phyloP scores from a whole-genome alignment of 2,113 vertebrate genomes.

The Anolis carolinensis region DNA sequence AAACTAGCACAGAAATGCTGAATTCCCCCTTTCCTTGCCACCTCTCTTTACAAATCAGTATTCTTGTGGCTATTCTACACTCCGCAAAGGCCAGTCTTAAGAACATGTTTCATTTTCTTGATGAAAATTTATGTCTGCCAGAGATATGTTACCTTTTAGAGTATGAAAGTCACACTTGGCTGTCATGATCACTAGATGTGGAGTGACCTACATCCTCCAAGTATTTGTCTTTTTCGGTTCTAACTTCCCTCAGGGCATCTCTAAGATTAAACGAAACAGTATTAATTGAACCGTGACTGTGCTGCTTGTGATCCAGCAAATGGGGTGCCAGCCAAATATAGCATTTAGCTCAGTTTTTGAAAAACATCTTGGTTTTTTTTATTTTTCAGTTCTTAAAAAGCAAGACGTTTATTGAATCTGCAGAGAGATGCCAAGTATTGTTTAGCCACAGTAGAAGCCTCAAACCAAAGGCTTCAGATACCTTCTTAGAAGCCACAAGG shows the following conservation, averaged over 20 bases:
- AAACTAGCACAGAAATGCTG: background rate
- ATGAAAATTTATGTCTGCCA: background rate
- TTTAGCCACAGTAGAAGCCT: background rate
- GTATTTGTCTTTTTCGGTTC: background rate
- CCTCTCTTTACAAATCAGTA: background rate
- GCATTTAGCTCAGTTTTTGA: too few species aligned
- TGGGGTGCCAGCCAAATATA: background rate
- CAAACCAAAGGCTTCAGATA: background rate
- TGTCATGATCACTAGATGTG: background rate
- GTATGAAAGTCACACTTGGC: background rate
- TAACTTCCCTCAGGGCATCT: background rate
- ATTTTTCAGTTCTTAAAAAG: background rate
- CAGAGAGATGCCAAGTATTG: background rate
- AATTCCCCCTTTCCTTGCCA: background rate
- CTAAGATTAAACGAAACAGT: background rate
- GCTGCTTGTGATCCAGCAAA: background rate
- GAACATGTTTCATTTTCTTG: background rate
- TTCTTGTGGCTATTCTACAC: background rate
- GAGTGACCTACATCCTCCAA: background rate
- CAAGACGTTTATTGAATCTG: background rate
- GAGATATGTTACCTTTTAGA: background rate
- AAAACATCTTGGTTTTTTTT: background rate
- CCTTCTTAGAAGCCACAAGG: background rate
- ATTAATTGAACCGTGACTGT: background rate
- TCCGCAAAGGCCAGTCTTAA: background rate